Percentiles rank a stretch among this genome's conserved stretches.
Evolutionary conservation across 2,888 invertebrate species (phyloP).

Genomic region (Boloria euphrosyne): DNA sequence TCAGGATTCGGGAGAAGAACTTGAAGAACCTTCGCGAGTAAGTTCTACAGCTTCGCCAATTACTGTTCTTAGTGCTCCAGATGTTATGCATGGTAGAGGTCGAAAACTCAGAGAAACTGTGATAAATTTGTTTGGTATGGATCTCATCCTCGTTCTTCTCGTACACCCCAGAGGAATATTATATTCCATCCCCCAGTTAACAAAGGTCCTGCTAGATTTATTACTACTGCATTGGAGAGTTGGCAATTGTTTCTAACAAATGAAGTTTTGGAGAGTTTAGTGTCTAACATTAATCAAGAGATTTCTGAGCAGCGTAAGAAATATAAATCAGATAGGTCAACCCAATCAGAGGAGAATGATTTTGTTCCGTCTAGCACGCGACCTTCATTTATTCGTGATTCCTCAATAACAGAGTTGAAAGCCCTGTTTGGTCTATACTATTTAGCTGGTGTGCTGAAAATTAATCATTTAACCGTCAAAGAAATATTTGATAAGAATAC

Average conservation of each 20-base stretch:
- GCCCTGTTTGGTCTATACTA: conserved; percentile 11
- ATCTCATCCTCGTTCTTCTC: too few relatives aligned
- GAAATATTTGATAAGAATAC: conserved; percentile 13
- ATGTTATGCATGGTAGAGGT: too few relatives aligned
- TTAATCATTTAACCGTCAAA: conserved; percentile 5
- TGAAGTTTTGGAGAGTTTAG: background rate
- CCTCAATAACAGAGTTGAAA: conserved; percentile 2
- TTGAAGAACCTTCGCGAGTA: too few relatives aligned
- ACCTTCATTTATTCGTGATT: conserved; percentile 4
- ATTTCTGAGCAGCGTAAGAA: background rate
- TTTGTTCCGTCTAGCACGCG: background rate
- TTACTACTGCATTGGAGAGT: background rate
- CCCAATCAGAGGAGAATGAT: too few relatives aligned
- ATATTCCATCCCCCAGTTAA: background rate
- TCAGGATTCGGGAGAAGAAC: too few relatives aligned
- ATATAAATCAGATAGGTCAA: background rate
- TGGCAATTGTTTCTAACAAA: background rate
- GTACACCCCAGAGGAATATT: background rate
- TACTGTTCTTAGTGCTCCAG: too few relatives aligned
- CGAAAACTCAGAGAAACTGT: too few relatives aligned
- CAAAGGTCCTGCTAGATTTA: background rate
- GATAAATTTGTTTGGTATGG: too few relatives aligned
- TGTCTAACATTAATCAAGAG: background rate
- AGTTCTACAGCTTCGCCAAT: too few relatives aligned
- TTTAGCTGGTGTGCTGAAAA: conserved; percentile 10